Percentiles rank a stretch among this genome's conserved stretches.
These are phyloP conservation scores for Serripes groenlandicus DNA, from an alignment of 2,888 invertebrate species.

Conservation along the genomic window DNA sequence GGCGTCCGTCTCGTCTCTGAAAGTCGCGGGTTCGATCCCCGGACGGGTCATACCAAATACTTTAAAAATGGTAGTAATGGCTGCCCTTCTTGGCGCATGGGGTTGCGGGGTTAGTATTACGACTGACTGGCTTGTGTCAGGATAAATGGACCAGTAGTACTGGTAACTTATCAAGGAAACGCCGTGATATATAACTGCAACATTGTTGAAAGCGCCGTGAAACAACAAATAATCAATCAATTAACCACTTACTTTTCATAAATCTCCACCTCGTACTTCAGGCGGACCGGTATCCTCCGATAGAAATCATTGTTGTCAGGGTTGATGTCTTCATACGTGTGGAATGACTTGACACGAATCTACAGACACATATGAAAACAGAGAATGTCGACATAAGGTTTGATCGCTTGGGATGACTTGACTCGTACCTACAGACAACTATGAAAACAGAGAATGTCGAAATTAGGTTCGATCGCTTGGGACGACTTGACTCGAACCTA, in stretches of 20 bases:
- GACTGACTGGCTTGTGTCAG: not conserved
- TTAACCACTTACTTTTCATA: slow-evolving; percentile 42
- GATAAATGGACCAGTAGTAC: not conserved
- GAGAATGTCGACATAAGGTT: not conserved
- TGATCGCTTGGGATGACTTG: too few relatives aligned
- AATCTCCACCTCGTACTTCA: slow-evolving; percentile 48
- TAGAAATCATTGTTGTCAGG: slow-evolving; percentile 40
- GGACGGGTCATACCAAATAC: too few relatives aligned
- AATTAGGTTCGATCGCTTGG: too few relatives aligned
- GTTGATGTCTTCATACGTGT: slow-evolving; percentile 43
- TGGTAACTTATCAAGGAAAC: not conserved
- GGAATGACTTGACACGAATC: slow-evolving; percentile 20
- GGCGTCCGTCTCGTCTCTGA: too few relatives aligned
- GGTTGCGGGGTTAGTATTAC: not conserved
- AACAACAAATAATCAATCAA: not conserved
- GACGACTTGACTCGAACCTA: too few relatives aligned
- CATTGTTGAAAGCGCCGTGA: not conserved
- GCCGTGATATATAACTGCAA: too few relatives aligned
- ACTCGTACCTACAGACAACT: slow-evolving; percentile 36
- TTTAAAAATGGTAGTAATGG: not conserved
- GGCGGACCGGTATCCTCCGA: slow-evolving; percentile 22
- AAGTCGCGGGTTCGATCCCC: too few relatives aligned
- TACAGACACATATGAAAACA: not conserved
- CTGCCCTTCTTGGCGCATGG: not conserved
- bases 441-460: too few relatives aligned